phyloP scores from a whole-genome alignment of 2,797 vertebrate species.

The Miichthys miiuy region DNA sequence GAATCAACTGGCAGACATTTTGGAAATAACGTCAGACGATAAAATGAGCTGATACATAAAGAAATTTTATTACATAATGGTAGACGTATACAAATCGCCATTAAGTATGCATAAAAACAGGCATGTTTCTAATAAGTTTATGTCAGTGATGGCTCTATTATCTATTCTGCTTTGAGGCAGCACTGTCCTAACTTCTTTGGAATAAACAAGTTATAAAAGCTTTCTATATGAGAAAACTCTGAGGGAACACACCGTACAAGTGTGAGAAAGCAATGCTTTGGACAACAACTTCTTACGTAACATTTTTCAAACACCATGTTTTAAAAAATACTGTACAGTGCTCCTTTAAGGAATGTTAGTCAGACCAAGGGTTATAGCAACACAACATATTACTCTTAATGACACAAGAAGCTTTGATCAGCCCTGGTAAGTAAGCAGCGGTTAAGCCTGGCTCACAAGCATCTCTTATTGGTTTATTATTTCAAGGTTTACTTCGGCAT shows the following conservation, averaged over 20 bases:
- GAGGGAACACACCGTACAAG: slow-evolving; percentile 10
- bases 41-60: slow-evolving; percentile 26
- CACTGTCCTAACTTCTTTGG: neutral
- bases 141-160: neutral
- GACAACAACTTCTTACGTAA: slow-evolving; percentile 21
- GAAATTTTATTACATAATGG: slow-evolving; percentile 55
- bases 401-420: slow-evolving; percentile 66
- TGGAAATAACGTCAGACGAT: slow-evolving; percentile 1
- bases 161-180: slow-evolving; percentile 7
- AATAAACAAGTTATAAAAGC: slow-evolving; percentile 3
- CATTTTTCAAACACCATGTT: slow-evolving; percentile 29
- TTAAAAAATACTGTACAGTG: slow-evolving; percentile 48
- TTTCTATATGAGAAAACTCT: neutral
- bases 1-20: slow-evolving; percentile 10
- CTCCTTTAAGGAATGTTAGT: slow-evolving; percentile 48
- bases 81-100: slow-evolving; percentile 16
- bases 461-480: slow-evolving; percentile 78
- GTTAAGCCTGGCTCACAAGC: slow-evolving; percentile 63
- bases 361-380: slow-evolving; percentile 57
- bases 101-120: slow-evolving; percentile 20
- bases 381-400: slow-evolving; percentile 68
- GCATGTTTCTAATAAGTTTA: neutral
- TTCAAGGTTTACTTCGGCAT: slow-evolving; percentile 75
- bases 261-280: neutral
- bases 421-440: slow-evolving; percentile 58